Percentiles rank a stretch among this genome's conserved stretches.
These are phyloP conservation scores for Pammene aurita DNA, from an alignment of 2,888 invertebrate genomes.

Conservation along the genomic window DNA sequence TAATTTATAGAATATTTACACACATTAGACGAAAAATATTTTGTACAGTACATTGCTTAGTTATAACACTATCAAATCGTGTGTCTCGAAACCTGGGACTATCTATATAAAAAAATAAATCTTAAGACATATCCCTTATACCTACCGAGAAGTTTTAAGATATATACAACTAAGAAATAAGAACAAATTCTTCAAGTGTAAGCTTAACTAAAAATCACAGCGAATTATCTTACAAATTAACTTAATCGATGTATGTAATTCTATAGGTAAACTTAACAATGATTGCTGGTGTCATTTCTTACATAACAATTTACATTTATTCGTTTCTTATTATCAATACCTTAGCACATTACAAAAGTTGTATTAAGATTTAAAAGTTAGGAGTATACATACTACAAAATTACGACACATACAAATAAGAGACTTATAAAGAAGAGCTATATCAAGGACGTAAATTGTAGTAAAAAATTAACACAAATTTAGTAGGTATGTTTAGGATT, in stretches of 20 bases:
- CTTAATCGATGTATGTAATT: constrained; percentile 32
- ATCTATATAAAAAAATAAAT: constrained; percentile 73
- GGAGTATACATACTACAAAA: constrained; percentile 44
- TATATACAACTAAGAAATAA: constrained; percentile 50
- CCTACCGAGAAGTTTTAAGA: constrained; percentile 42
- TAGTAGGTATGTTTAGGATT: background rate
- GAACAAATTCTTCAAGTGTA: constrained; percentile 45
- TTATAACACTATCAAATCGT: constrained; percentile 36
- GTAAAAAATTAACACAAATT: constrained; percentile 11
- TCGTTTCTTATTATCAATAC: constrained; percentile 40
- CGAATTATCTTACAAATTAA: constrained; percentile 60
- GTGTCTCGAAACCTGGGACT: constrained; percentile 66
- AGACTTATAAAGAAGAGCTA: constrained; percentile 23
- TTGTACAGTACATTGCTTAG: constrained; percentile 33
- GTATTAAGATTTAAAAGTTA: constrained; percentile 54
- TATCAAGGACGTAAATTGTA: constrained; percentile 10
- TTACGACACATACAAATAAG: constrained; percentile 32
- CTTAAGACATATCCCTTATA: constrained; percentile 46
- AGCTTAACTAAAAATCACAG: constrained; percentile 70
- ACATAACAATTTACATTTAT: constrained; percentile 47
- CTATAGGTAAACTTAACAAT: constrained; percentile 48
- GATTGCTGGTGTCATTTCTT: constrained; percentile 63
- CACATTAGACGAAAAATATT: constrained; percentile 17
- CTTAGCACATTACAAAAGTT: constrained; percentile 53
- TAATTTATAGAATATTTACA: constrained; percentile 39